These are phyloP conservation scores for Pygathrix nemaeus DNA, from an alignment of 2,113 vertebrate genomes.

Conservation along the genomic window DNA sequence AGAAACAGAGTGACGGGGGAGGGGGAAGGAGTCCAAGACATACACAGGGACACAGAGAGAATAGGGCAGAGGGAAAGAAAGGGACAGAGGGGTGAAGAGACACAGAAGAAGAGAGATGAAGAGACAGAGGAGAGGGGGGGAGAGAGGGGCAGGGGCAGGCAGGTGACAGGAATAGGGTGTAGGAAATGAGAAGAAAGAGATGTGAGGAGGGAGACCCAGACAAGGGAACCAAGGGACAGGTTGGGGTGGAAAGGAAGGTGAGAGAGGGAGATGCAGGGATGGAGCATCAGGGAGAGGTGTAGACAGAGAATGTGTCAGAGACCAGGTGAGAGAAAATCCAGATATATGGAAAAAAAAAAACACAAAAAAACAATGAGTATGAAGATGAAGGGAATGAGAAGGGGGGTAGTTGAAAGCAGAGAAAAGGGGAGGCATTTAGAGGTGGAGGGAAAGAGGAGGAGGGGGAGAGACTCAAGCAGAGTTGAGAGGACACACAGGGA, in stretches of 20 bases:
- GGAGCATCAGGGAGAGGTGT: background rate
- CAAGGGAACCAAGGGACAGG: background rate
- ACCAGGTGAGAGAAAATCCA: background rate
- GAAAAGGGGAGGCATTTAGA: background rate
- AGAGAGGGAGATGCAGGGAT: background rate
- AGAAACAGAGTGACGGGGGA: background rate
- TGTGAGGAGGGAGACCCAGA: background rate
- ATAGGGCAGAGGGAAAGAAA: background rate
- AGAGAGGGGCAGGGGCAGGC: no score
- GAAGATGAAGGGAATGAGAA: background rate
- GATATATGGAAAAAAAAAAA: no score
- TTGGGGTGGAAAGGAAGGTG: background rate
- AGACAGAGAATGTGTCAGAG: background rate
- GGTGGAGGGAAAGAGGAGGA: background rate
- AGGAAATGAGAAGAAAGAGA: background rate
- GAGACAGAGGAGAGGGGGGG: no score
- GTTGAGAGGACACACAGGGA: background rate
- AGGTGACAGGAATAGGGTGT: background rate
- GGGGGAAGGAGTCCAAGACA: background rate
- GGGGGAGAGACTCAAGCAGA: background rate
- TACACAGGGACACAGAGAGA: no score
- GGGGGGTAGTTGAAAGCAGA: fast-evolving
- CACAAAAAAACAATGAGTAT: background rate
- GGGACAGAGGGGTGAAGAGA: background rate
- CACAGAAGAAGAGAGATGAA: no score